These are phyloP conservation scores for Lepisosteus oculatus DNA, from an alignment of 2,113 vertebrate genomes.

Conservation along the genomic window DNA sequence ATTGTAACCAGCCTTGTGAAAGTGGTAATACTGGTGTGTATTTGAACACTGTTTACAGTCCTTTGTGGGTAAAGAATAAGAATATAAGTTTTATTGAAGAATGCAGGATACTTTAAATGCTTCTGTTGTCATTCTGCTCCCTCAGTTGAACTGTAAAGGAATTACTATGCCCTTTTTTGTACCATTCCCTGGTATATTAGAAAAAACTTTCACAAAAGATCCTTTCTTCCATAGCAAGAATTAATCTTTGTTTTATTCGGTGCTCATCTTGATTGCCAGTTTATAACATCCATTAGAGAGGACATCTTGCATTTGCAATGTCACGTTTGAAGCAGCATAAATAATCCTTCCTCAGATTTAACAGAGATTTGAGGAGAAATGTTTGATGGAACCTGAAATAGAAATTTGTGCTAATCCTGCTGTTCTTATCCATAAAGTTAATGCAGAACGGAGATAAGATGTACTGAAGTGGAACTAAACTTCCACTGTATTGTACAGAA, in stretches of 20 bases:
- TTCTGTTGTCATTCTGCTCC: neutral
- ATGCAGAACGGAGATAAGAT: constrained; percentile 17
- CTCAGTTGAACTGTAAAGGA: constrained; percentile 1
- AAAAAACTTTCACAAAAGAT: neutral
- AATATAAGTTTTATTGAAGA: too few relatives aligned
- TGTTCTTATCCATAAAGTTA: constrained; percentile 24
- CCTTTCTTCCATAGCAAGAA: neutral
- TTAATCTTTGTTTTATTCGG: constrained; percentile 8
- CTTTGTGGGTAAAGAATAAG: neutral
- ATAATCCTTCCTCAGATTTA: constrained; percentile 16
- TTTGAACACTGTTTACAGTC: neutral
- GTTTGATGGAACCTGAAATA: constrained; percentile 36
- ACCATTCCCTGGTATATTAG: neutral
- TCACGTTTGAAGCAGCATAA: constrained; percentile 23
- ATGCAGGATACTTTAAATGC: too few relatives aligned
- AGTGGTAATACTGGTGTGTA: neutral
- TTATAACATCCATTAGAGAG: constrained; percentile 3
- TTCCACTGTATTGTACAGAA: constrained; percentile 13
- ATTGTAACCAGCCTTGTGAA: neutral
- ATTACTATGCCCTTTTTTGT: neutral
- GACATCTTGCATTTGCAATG: neutral
- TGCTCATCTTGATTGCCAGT: neutral
- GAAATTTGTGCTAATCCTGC: constrained; percentile 24
- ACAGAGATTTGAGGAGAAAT: constrained; percentile 11
- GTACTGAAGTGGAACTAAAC: constrained; percentile 16